Evolutionary conservation across 2,797 vertebrate species (phyloP).

Genomic region (Tenualosa thibaudeaui): DNA sequence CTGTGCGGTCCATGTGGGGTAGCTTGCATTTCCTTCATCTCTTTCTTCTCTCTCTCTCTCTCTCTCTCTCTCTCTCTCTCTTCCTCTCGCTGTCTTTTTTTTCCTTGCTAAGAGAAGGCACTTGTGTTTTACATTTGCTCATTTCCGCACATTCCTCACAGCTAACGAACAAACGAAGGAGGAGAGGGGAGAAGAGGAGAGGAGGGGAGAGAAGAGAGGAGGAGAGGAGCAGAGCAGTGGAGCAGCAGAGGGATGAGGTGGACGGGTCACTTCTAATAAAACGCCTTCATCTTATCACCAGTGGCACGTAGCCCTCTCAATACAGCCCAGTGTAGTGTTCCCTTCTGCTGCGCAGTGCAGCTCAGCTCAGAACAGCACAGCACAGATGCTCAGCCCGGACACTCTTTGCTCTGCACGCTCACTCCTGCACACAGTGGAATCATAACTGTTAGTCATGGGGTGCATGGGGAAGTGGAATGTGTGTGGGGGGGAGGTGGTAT

Average conservation of each 20-base stretch:
- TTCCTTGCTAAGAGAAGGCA: constrained; percentile 64
- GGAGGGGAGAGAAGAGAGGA: constrained; percentile 48
- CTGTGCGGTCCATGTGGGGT: constrained; percentile 67
- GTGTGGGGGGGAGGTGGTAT: background rate
- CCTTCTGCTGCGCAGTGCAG: no score
- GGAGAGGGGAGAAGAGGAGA: constrained; percentile 40
- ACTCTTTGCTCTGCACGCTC: constrained; percentile 32
- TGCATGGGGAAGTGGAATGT: background rate
- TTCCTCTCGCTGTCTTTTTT: background rate
- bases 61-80: background rate
- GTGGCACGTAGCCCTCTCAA: background rate
- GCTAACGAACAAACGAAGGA: constrained; percentile 70
- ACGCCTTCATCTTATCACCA: constrained; percentile 32
- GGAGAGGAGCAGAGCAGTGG: constrained; percentile 46
- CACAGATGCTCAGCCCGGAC: constrained; percentile 35
- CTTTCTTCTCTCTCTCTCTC: background rate
- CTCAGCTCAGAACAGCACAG: background rate
- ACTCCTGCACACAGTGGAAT: constrained; percentile 1
- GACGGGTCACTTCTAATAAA: constrained; percentile 43
- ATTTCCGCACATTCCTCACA: constrained; percentile 75
- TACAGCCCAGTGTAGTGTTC: background rate
- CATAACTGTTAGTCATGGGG: background rate
- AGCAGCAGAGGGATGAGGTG: constrained; percentile 40
- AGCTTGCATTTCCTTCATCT: constrained; percentile 30
- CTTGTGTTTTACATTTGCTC: constrained; percentile 80